These are phyloP conservation scores for Aphelenchoides bicaudatus DNA, from an alignment of 2,888 invertebrate genomes.

Conservation along the genomic window DNA sequence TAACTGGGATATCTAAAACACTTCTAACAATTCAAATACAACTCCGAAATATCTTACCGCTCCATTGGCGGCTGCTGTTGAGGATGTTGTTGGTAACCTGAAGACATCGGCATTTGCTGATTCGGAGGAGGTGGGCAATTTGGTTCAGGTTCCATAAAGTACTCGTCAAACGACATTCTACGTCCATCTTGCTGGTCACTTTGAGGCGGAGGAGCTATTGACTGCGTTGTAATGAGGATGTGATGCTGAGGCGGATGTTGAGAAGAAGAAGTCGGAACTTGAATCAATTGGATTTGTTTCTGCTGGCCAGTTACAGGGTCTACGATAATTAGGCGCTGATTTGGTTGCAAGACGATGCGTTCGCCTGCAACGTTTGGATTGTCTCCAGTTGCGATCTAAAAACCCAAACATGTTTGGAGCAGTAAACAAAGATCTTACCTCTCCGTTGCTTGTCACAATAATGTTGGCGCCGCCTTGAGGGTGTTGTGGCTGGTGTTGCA, in stretches of 20 bases:
- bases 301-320: conserved; percentile 5
- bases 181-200: conserved; percentile 27
- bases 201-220: conserved; percentile 17
- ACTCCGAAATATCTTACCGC: conserved; percentile 45
- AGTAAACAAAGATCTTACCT: no score
- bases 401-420: no score
- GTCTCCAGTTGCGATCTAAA: no score
- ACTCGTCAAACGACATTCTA: conserved; percentile 27
- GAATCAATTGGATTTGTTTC: conserved; percentile 20
- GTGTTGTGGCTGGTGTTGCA: background rate
- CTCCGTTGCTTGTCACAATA: conserved; percentile 2
- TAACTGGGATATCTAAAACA: no score
- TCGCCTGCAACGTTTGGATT: no score
- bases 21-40: no score
- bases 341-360: background rate
- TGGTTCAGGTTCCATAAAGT: conserved; percentile 33
- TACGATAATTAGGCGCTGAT: conserved; percentile 5
- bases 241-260: conserved; percentile 24
- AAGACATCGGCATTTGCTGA: no score
- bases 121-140: no score
- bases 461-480: background rate
- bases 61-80: conserved; percentile 29
- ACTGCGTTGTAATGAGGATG: conserved; percentile 30
- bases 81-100: conserved; percentile 5
- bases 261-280: conserved; percentile 25